Conservation (phyloP, 2,888 invertebrate genomes). For the Colletes collaris region DNA sequence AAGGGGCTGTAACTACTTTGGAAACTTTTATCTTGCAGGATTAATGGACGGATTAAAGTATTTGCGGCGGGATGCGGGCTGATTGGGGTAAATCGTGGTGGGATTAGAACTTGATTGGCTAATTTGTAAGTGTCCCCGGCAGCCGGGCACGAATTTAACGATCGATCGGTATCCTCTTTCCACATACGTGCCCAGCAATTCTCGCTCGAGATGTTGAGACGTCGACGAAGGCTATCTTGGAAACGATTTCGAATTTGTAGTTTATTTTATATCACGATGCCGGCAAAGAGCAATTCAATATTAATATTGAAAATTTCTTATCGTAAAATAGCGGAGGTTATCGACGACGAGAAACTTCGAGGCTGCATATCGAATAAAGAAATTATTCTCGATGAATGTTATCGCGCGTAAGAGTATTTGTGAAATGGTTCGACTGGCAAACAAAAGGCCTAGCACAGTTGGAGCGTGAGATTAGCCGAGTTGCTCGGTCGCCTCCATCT, state of each 20-base stretch:
- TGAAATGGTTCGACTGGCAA: background rate
- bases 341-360: no score
- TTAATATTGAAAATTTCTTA: no score
- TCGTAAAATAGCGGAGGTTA: no score
- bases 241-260: background rate
- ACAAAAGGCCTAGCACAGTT: conserved; percentile 38
- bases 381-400: no score
- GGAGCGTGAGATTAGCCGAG: conserved; percentile 54
- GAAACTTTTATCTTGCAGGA: conserved; percentile 82
- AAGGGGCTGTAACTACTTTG: conserved; percentile 80
- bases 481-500: conserved; percentile 54
- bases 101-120: conserved; percentile 83
- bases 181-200: conserved; percentile 57
- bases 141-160: conserved; percentile 78
- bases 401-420: no score
- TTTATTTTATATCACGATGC: background rate
- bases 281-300: background rate
- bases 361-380: no score
- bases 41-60: conserved; percentile 83
- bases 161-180: conserved; percentile 74
- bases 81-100: conserved; percentile 80
- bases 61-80: conserved; percentile 80
- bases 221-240: conserved; percentile 19
- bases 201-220: conserved; percentile 35
- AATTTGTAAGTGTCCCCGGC: conserved; percentile 83